These are phyloP conservation scores for Armadillidium nasatum DNA, from an alignment of 1,140 invertebrate genomes.

Conservation along the genomic window DNA sequence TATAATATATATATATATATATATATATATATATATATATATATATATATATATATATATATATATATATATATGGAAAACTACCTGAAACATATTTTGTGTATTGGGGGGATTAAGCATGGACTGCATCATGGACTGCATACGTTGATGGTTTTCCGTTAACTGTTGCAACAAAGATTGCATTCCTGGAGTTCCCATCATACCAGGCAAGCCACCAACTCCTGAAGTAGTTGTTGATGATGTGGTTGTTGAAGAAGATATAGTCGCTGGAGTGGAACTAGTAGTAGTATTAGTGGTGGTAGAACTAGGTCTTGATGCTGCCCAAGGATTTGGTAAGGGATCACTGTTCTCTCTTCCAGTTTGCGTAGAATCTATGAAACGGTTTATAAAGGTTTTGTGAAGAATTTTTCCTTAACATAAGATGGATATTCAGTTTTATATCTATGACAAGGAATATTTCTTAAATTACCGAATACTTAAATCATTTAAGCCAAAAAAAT, in stretches of 20 bases:
- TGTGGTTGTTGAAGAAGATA: conserved; percentile 48
- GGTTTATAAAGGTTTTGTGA: conserved; percentile 11
- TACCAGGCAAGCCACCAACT: conserved; percentile 29
- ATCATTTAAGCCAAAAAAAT: too few species aligned
- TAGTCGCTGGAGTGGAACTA: conserved; percentile 20
- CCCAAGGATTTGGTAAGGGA: conserved; percentile 96
- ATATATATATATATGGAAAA: background rate
- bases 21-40: background rate
- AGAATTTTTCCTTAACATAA: too few species aligned
- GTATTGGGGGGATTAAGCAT: conserved; percentile 88
- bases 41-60: too few species aligned
- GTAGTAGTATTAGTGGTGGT: conserved; percentile 26
- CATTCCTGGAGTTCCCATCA: conserved; percentile 75
- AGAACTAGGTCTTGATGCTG: conserved; percentile 28
- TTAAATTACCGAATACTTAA: too few species aligned
- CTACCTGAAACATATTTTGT: conserved; percentile 73
- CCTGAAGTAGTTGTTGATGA: conserved; percentile 40
- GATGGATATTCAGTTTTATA: too few species aligned
- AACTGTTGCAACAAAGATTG: conserved; percentile 86
- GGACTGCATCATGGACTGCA: too few species aligned
- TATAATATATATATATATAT: too few species aligned
- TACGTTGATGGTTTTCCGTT: conserved; percentile 82
- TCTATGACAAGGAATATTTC: too few species aligned
- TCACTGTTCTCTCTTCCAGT: conserved; percentile 75
- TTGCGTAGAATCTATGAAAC: conserved; percentile 26